A percentile compares a stretch with the other conserved stretches of the same genome.
Conservation (phyloP, 2,888 invertebrate species). For the Ellobium chinense region DNA sequence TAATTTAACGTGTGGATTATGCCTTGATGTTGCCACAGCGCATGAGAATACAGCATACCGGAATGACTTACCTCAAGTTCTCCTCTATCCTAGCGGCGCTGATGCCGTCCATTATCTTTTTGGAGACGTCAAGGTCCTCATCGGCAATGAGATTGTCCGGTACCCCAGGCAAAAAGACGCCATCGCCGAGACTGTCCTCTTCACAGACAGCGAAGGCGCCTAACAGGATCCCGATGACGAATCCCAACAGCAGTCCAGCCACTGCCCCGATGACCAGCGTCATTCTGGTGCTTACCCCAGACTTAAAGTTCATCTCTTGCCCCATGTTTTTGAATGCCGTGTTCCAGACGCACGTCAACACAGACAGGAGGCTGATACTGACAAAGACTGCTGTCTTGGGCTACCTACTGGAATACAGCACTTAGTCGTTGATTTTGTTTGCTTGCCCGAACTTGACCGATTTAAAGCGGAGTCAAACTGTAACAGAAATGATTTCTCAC, state of each 20-base stretch:
- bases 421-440: too few species aligned
- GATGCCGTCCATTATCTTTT: conserved; percentile 24
- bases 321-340: too few species aligned
- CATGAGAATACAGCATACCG: too few species aligned
- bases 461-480: too few species aligned
- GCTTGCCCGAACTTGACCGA: too few species aligned
- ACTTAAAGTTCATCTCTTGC: neutral
- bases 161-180: conserved; percentile 17
- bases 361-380: too few species aligned
- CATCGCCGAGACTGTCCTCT: neutral
- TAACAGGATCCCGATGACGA: conserved; percentile 27
- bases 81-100: conserved; percentile 12
- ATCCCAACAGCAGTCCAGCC: conserved; percentile 1
- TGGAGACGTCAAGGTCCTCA: conserved; percentile 16
- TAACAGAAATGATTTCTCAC: too few species aligned
- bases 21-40: too few species aligned
- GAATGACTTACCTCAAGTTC: conserved; percentile 35
- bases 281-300: neutral
- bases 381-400: too few species aligned
- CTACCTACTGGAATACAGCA: too few species aligned
- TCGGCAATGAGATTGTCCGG: conserved; percentile 25
- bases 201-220: conserved; percentile 26
- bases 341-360: too few species aligned
- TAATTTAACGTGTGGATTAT: too few species aligned
- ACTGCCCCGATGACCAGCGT: neutral